Conservation (phyloP, 1,140 invertebrate species). For the Ylistrum balloti region DNA sequence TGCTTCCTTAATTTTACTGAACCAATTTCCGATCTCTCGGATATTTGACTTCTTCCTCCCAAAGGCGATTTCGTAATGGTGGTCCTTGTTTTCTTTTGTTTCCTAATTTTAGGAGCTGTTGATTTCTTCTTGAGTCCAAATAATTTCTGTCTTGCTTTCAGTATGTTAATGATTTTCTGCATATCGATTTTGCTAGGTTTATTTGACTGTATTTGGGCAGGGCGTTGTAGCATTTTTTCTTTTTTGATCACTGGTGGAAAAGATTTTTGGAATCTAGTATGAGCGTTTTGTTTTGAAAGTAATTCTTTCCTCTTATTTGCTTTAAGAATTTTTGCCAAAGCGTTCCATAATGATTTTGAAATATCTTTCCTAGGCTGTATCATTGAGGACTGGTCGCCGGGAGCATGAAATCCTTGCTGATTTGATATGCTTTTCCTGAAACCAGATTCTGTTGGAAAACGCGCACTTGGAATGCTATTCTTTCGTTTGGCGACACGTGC, state of each 20-base stretch:
- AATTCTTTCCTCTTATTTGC: constrained; percentile 20
- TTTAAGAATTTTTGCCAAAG: not conserved
- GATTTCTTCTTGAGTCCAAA: not conserved
- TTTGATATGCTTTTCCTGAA: not conserved
- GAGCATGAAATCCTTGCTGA: not conserved
- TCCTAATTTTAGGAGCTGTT: not conserved
- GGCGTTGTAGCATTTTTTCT: not conserved
- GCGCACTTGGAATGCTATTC: not conserved
- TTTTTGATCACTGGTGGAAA: not conserved
- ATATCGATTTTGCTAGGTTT: not conserved
- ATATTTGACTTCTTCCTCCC: not conserved
- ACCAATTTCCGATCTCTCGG: not conserved
- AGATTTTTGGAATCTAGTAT: not conserved
- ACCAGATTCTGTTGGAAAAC: not conserved
- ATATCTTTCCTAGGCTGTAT: not conserved
- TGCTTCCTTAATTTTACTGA: not conserved
- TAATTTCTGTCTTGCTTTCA: constrained; percentile 5
- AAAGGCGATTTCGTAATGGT: not conserved
- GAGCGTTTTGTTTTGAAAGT: not conserved
- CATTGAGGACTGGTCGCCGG: not conserved
- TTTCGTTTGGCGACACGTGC: not conserved
- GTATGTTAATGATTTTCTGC: not conserved
- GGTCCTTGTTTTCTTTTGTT: not conserved
- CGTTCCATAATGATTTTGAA: not conserved
- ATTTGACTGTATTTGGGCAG: not conserved